These are phyloP conservation scores for Macrobrachium rosenbergii DNA, from an alignment of 1,140 invertebrate species.

Conservation along the genomic window DNA sequence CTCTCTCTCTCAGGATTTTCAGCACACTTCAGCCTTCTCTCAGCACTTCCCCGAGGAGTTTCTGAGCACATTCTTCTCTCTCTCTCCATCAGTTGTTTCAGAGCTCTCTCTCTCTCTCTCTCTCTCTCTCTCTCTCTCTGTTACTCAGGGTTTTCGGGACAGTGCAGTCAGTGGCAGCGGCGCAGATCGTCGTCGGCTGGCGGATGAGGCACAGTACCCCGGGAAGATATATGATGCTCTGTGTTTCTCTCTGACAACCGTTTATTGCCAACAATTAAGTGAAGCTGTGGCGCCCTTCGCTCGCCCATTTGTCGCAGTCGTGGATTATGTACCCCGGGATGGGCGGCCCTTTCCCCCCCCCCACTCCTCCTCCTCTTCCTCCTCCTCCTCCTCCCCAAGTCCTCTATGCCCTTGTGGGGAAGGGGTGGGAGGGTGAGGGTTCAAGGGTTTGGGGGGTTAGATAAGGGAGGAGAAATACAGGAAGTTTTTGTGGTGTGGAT, in stretches of 20 bases:
- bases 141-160: neutral
- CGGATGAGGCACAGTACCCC: neutral
- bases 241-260: constrained; percentile 59
- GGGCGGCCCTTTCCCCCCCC: neutral
- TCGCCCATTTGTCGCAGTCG: constrained; percentile 25
- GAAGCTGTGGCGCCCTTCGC: constrained; percentile 47
- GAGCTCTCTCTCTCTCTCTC: neutral
- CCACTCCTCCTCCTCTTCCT: neutral
- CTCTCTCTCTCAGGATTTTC: neutral
- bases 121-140: neutral
- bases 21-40: no score
- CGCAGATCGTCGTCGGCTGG: neutral
- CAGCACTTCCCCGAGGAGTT: no score
- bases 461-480: no score
- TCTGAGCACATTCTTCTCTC: no score
- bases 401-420: no score
- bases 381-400: neutral
- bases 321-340: constrained; percentile 1
- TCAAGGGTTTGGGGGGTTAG: no score
- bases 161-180: no score
- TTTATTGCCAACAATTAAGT: constrained; percentile 61
- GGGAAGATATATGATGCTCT: constrained; percentile 46
- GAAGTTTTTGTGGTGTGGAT: no score
- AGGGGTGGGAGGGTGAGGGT: no score
- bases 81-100: no score